phyloP scores from a whole-genome alignment of 2,797 vertebrate species.

The Babyrousa celebensis region DNA sequence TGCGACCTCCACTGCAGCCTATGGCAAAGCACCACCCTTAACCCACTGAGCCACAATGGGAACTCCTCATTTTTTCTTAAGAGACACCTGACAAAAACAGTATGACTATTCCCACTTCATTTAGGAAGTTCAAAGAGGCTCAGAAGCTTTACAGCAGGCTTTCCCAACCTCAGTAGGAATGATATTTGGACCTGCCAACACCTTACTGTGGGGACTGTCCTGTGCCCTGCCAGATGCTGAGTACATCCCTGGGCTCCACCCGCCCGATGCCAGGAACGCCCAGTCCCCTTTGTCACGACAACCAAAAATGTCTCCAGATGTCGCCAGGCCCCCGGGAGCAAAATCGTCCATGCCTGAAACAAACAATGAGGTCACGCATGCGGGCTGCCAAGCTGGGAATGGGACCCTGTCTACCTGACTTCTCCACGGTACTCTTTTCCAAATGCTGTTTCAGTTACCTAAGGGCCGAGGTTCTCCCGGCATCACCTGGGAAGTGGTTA shows the following conservation, averaged over 20 bases:
- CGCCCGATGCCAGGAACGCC: background rate
- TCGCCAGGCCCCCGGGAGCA: background rate
- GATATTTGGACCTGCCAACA: background rate
- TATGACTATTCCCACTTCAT: background rate
- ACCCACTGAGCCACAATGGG: no score
- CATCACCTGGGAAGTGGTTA: background rate
- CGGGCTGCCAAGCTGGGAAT: background rate
- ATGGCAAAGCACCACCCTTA: no score
- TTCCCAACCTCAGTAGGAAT: background rate
- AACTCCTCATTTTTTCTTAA: background rate
- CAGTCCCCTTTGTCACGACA: background rate
- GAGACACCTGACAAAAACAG: background rate
- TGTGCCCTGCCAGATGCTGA: fast-evolving
- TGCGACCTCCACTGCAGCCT: no score
- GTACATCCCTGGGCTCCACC: no score
- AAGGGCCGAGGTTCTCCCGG: background rate
- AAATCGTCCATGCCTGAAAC: background rate
- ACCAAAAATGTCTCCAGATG: background rate
- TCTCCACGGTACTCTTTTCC: background rate
- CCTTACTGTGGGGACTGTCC: no score
- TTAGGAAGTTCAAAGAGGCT: background rate
- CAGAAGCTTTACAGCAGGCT: background rate
- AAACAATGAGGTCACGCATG: fast-evolving
- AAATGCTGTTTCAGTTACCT: background rate
- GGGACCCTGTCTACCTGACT: no score